Base-by-base conservation (phyloP, 2,797 vertebrate species). In the Podarcis lilfordi region DNA sequence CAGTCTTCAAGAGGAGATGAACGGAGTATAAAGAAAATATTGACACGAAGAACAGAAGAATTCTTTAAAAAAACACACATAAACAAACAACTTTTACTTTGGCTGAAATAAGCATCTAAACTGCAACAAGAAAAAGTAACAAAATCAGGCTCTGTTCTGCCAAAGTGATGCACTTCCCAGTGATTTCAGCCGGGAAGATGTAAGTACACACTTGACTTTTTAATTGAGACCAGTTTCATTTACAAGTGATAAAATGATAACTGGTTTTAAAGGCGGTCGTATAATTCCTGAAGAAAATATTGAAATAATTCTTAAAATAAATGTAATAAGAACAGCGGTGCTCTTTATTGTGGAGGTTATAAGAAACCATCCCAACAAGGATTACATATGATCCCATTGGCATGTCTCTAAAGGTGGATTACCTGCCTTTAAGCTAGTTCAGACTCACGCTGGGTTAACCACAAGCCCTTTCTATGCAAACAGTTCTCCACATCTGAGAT, bases 21-120 rank as follows among this genome's bases (percentile, higher is more conserved):
- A 99, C 98, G 86, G 99, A 99, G 96, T 99, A 99, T 59, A 99
- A 95, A 29, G 99, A 99, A 96, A 99, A 97, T 94, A 99, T 96
- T 72, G 98, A 98, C 45, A 99, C 98, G 19, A 98, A 95, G 11
- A 96, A 89, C 76, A 99, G 97, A 78, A 99, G 98, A 92, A 99
- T 98, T 96, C 99, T 99, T 85, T 25, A 89, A 71, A 84, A 74
- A 77, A 61, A 76, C 43, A 43, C 43, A 89, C 40, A 72, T 15
- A 55, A 80, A 0, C 10, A n/a, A 71, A 10, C n/a, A 37, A 66
- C 27, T 27, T n/a, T 81, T 32, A 37, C 6, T 81, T 8, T 77
- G 66, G 74, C n/a, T 37, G n/a, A n/a, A 59, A 74, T 64, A 9
- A 29, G 55, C 92, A 74, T 71, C 25, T 19, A 78, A 17, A 89